A percentile compares a stretch with the other conserved stretches of the same genome.
These are phyloP conservation scores for Hormaphis cornu DNA, from an alignment of 1,140 invertebrate species.

Conservation along the genomic window DNA sequence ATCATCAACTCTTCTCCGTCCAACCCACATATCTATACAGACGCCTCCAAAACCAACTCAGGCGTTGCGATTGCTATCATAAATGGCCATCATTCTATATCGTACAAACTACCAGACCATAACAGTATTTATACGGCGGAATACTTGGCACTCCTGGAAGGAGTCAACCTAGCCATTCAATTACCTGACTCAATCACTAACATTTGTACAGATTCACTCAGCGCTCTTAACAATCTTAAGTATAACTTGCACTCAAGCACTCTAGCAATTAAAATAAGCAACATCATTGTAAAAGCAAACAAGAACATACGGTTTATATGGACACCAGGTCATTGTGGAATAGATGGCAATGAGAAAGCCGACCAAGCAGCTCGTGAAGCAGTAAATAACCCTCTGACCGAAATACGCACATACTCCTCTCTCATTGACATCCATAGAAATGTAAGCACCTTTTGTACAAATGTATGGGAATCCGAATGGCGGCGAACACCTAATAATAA, in stretches of 20 bases:
- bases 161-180: neutral
- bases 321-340: neutral
- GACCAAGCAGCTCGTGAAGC: neutral
- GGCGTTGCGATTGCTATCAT: neutral
- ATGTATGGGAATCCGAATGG: too few relatives aligned
- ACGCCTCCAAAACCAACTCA: neutral
- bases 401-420: neutral
- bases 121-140: neutral
- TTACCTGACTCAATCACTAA: neutral
- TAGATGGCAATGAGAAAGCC: too few relatives aligned
- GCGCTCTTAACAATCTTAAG: too few relatives aligned
- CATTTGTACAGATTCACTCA: neutral
- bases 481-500: neutral
- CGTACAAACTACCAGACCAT: neutral
- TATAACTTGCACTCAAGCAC: too few relatives aligned
- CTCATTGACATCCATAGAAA: neutral
- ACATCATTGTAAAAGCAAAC: neutral
- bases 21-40: neutral
- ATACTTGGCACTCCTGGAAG: neutral
- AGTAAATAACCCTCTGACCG: neutral
- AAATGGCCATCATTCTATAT: neutral
- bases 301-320: neutral
- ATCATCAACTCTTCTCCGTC: neutral
- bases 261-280: too few relatives aligned
- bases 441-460: neutral